These are phyloP conservation scores for Luperina nickerlii DNA, from an alignment of 2,888 invertebrate species.

Conservation along the genomic window DNA sequence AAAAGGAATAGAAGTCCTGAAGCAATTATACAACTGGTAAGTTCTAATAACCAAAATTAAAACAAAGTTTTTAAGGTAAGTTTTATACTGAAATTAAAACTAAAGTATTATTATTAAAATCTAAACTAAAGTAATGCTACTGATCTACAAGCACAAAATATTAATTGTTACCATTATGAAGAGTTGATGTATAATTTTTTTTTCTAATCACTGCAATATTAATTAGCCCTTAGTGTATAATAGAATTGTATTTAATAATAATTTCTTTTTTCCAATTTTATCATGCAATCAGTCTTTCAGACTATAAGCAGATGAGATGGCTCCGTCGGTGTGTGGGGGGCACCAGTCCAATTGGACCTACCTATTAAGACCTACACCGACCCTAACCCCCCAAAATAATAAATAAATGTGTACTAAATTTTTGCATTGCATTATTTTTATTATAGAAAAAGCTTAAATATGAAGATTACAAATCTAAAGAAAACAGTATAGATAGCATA, in stretches of 20 bases:
- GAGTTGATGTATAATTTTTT: not conserved
- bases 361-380: too few species aligned
- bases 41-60: slow-evolving; percentile 3
- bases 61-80: slow-evolving; percentile 27
- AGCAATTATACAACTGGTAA: slow-evolving; percentile 45
- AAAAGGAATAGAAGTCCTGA: slow-evolving; percentile 76
- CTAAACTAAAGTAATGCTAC: not conserved
- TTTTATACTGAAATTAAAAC: not conserved
- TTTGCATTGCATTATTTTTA: slow-evolving; percentile 1
- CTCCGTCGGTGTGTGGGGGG: too few species aligned
- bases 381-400: too few species aligned
- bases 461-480: slow-evolving; percentile 40
- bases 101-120: not conserved
- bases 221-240: not conserved
- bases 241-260: not conserved
- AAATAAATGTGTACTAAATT: not conserved
- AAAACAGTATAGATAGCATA: slow-evolving; percentile 10
- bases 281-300: too few species aligned
- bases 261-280: too few species aligned
- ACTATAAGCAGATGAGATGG: too few species aligned
- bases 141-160: not conserved
- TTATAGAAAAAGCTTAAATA: slow-evolving; percentile 79
- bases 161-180: not conserved
- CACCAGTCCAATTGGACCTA: too few species aligned
- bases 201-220: not conserved